phyloP scores from a whole-genome alignment of 2,888 invertebrate genomes.

The Scaptomyza caliginosa region DNA sequence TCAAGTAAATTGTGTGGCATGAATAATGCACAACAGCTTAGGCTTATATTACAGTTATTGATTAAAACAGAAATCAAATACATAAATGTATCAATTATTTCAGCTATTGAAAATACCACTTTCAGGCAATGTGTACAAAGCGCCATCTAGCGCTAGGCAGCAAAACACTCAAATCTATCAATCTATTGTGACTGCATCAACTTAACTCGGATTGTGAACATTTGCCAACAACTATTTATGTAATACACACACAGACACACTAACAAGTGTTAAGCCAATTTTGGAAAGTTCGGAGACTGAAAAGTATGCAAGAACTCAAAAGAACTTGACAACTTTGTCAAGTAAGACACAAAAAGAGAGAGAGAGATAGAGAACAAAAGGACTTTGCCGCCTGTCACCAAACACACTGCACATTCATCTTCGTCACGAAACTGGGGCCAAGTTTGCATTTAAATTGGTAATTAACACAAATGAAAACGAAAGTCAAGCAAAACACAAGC shows the following conservation, averaged over 20 bases:
- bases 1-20: constrained; percentile 7
- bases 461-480: constrained; percentile 72
- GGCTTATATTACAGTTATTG: background rate
- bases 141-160: background rate
- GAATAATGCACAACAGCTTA: background rate
- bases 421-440: constrained; percentile 65
- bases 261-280: constrained; percentile 28
- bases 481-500: constrained; percentile 38
- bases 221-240: constrained; percentile 17
- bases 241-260: background rate
- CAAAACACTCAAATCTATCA: background rate
- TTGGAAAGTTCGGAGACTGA: constrained; percentile 1
- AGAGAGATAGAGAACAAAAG: constrained; percentile 46
- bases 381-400: constrained; percentile 39
- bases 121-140: background rate
- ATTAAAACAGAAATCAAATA: too few relatives aligned
- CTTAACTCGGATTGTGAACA: constrained; percentile 1
- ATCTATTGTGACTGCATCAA: constrained; percentile 3
- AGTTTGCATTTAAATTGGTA: constrained; percentile 81
- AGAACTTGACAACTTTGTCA: constrained; percentile 58
- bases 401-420: constrained; percentile 65
- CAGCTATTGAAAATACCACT: background rate
- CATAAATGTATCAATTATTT: background rate
- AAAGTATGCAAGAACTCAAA: constrained; percentile 31
- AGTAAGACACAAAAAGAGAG: constrained; percentile 11